Evolutionary conservation across 2,888 invertebrate species (phyloP), one percentile per base, ranked within the genome.

Genomic region (Drosophila pseudotalamancana): DNA sequence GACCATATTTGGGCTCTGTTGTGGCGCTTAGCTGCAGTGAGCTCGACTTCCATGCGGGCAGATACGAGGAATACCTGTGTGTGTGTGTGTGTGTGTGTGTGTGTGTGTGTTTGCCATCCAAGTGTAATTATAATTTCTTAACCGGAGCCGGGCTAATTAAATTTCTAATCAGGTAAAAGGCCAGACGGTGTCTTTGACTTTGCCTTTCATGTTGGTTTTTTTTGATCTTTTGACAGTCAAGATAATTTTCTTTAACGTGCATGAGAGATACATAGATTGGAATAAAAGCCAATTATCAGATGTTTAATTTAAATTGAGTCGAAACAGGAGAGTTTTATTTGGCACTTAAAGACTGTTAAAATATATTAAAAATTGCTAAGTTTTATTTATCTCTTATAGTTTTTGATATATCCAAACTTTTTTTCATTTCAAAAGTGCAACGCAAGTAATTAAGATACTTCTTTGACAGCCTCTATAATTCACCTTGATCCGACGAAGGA

Each of bases 101-200:
- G 6, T 56, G 37, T 55, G 35, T 73, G 54, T 65, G 50, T 55
- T 56, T 19, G 12, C 42, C 27, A 49, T 16, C 35, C 51, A 51
- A 29, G 29, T 39, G 80, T 62, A 79, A 83, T 79, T 79, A 86
- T 80, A 80, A 68, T 77, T 76, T 64, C 77, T 63, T 63, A 39
- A 55, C 71, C 53, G 35, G 69, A 45, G 61, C 46, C 35, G 40
- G 54, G 54, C 68, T 81, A 81, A 81, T 81, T 81, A 77, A 66
- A 77, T 77, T 87, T 81, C 85, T 70, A 84, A 87, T 81, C 78
- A 71, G 71, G 59, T 73, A 62, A 81, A 65, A 69, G 74, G 56
- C 61, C 73, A 57, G 53, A 43, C 60, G 40, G 25, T 51, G 63
- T 54, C 68, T 53, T 61, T 56, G 61, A 25, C 42, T 60, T 46